Percentiles rank a stretch among this genome's conserved stretches.
Evolutionary conservation across 2,113 vertebrate species (phyloP).

Genomic region (Desmodus rotundus): DNA sequence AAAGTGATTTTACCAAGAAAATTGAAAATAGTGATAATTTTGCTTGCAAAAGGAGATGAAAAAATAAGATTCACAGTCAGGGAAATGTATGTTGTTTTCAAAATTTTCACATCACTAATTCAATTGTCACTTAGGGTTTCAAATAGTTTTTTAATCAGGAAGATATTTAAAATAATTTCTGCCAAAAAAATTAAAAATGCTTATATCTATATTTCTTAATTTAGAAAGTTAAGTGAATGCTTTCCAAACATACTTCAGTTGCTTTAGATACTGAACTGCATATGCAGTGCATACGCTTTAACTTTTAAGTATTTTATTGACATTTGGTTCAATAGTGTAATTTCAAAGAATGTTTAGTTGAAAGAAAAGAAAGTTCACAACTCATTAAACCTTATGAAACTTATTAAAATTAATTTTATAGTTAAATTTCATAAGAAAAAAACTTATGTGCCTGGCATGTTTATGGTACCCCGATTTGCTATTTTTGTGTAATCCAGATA

Average conservation of each 20-base stretch:
- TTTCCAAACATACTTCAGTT: conserved; percentile 62
- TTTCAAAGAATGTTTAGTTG: background rate
- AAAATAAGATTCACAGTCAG: background rate
- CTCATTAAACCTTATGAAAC: background rate
- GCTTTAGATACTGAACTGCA: background rate
- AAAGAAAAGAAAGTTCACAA: background rate
- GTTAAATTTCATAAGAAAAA: background rate
- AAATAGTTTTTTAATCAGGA: background rate
- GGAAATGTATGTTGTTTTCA: background rate
- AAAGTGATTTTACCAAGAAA: background rate
- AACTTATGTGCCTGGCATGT: background rate
- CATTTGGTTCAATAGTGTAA: background rate
- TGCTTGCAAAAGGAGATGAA: background rate
- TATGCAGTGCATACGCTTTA: background rate
- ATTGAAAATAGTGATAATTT: background rate
- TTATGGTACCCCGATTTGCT: background rate
- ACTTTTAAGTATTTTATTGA: conserved; percentile 16
- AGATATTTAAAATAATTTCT: background rate
- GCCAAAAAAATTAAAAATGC: background rate
- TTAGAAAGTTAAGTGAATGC: background rate
- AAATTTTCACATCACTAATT: conserved; percentile 2
- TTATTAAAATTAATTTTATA: background rate
- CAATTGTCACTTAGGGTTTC: background rate
- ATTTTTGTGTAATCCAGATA: conserved; percentile 5
- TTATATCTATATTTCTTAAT: background rate